Conservation (phyloP, 2,113 vertebrate species). For the Pongo pygmaeus region DNA sequence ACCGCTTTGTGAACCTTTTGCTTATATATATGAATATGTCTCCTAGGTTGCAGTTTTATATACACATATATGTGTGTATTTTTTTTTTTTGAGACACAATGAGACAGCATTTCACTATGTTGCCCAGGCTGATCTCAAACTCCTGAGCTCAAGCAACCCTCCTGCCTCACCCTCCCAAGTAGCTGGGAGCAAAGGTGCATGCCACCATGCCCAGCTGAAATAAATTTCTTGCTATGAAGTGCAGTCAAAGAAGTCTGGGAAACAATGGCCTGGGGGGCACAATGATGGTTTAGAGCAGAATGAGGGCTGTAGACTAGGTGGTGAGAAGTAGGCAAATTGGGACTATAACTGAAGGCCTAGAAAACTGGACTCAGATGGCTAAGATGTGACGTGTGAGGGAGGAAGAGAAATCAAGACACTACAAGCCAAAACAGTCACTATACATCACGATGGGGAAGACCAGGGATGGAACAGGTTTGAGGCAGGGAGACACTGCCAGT, state of each 20-base stretch:
- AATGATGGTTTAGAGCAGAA: background rate
- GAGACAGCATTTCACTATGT: background rate
- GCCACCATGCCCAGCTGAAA: background rate
- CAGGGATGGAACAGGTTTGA: no score
- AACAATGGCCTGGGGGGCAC: background rate
- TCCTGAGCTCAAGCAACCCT: background rate
- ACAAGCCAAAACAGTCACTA: background rate
- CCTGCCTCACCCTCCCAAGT: background rate
- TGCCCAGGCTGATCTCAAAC: background rate
- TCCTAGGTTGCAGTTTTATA: background rate
- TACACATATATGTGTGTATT: background rate
- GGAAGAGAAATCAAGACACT: background rate
- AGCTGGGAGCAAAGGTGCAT: background rate
- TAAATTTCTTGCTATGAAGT: background rate
- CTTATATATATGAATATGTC: background rate
- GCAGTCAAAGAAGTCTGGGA: background rate
- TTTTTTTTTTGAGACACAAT: background rate
- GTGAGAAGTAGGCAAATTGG: background rate
- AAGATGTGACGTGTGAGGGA: background rate
- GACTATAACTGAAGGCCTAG: background rate
- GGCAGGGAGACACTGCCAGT: background rate
- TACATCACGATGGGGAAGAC: background rate
- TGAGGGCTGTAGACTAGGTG: background rate
- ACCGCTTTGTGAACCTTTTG: background rate
- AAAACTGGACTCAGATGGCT: background rate